Conservation (phyloP, 2,113 vertebrate species). For the Dromas ardeola region DNA sequence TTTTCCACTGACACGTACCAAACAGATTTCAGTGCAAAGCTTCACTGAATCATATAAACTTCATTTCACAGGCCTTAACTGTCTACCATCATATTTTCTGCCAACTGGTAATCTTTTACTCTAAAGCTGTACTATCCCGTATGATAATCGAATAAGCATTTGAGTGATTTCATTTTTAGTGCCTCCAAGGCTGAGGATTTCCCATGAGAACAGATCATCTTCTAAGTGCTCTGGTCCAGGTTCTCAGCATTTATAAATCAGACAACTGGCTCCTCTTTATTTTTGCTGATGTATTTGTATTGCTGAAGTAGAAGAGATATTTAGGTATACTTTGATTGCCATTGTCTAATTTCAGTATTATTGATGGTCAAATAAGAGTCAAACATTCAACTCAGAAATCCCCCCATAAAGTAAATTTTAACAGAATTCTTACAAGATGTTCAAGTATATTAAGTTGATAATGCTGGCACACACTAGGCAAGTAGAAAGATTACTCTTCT, state of each 20-base stretch:
- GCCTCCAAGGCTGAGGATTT: constrained; percentile 5
- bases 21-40: background rate
- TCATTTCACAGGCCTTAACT: background rate
- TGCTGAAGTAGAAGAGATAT: background rate
- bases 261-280: background rate
- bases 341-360: background rate
- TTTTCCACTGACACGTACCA: background rate
- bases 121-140: background rate
- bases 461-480: background rate
- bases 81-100: background rate
- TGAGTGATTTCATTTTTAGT: constrained; percentile 9
- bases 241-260: background rate
- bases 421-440: background rate
- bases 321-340: background rate
- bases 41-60: background rate
- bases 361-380: background rate
- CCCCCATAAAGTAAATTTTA: background rate
- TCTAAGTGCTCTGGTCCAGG: background rate
- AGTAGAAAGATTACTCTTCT: background rate
- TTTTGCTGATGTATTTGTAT: background rate
- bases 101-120: background rate
- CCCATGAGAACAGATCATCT: constrained; percentile 16
- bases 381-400: background rate
- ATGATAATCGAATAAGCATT: constrained; percentile 10
- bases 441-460: background rate